Evolutionary conservation across 2,888 invertebrate species (phyloP), one percentile per base, ranked within the genome.

Genomic region (Pachycephus smyrnensis): DNA sequence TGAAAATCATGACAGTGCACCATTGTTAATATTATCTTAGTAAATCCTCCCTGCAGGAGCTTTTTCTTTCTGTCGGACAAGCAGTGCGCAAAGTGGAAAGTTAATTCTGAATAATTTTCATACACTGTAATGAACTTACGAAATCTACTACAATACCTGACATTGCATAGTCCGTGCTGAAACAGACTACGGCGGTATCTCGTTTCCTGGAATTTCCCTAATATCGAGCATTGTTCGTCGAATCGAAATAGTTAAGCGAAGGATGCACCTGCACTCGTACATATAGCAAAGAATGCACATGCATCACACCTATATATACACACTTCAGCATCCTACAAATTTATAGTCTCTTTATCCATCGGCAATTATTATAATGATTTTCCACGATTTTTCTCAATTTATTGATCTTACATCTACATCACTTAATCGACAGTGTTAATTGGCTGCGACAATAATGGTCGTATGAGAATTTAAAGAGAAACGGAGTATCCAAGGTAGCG

Each of bases 201-300:
- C 76, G 75, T 76, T 77, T 75, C 77, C 77, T 71, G 74, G 78
- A 80, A 86, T 86, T 86, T 82, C 82, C 77, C 84, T 86, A 86
- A 86, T 85, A 86, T 88, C 82, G 82, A 80, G 83, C 85, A 88
- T 88, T 88, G 86, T 87, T 88, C 84, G 83, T 78, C 77, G 83
- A 88, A 87, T 86, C 84, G 85, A 85, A 88, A 88, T 88, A 87
- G 88, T 87, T 88, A 77, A 80, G 74, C 40, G 55, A 55, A 55
- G 55, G 55, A 6, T 55, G 2, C 0, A 15, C 15, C 40, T 40
- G 40, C 6, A 55, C 23, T 9, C 23, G 9, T 9, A 1, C 23
- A 23, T 9, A 55, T 23, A 55, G 23, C 55, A 55, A 55, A 55
- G 55, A 55, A 55, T 55, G 55, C 55, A 55, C 55, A 55, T 55